Evolutionary conservation across 2,888 invertebrate genomes (phyloP), one percentile per base, ranked within the genome.

Genomic region (Zeuzera pyrina): DNA sequence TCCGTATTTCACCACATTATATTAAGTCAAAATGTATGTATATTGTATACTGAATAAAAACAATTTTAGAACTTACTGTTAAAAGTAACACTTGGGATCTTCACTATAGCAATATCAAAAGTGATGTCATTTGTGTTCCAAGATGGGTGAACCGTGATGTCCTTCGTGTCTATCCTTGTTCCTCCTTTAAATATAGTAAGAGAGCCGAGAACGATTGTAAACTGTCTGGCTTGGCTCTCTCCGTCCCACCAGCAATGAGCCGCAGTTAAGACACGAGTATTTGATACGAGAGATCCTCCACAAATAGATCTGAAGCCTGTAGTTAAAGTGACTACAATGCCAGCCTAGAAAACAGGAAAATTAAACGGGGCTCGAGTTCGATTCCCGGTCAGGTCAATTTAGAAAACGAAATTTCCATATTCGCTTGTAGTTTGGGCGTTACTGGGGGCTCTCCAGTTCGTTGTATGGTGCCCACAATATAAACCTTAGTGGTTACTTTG

Each of bases 161-260:
- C 51, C 0, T 41, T 45, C 0, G 66, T 71, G 0, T 45, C 47
- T 5, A 65, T 42, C 43, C 81, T 67, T 2, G 65, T 71, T 0
- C 79, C 79, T 7, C 78, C 78, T 1, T 57, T 49, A 56, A 77
- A 79, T 26, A 81, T 55, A 2, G 60, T 68, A 1, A 65, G 29
- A 2, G 78, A 74, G 0, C 79, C 79, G 0, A 81, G 58, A 0
- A 79, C 78, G 1, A 73, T 36, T 3, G 69, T 71, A 43, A 81
- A 76, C 28, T 42, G 41, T 1, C 28, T 48, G 0, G 74, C 74
- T 34, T 65, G 71, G 33, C 39, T 63, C 31, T 55, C 38, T 0
- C 79, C 81, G 3, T 79, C 81, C 53, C 57, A 71, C 79, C 78
- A 81, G 49, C 79, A 79, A 31, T 81, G 79, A 0, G 77, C 79